Evolutionary conservation across 2,888 invertebrate species (phyloP).

Genomic region (Glaucopsyche alexis): DNA sequence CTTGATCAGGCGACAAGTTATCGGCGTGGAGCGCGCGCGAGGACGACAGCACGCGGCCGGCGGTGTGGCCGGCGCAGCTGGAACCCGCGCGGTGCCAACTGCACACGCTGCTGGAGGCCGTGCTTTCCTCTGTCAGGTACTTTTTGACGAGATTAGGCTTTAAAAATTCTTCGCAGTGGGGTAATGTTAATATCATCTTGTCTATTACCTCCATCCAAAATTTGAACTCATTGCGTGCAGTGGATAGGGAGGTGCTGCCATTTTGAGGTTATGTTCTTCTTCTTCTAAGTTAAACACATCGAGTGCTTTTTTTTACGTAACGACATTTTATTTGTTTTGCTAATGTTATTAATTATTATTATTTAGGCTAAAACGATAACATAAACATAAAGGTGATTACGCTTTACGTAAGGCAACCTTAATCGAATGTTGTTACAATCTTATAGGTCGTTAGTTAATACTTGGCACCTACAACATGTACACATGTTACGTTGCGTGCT

Average conservation of each 20-base stretch:
- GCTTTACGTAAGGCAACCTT: background rate
- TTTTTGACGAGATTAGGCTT: background rate
- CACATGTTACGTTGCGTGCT: no score
- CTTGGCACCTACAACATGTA: no score
- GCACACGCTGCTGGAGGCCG: slow-evolving; percentile 47
- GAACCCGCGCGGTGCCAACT: slow-evolving; percentile 45
- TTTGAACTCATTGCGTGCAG: no score
- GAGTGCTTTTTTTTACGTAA: no score
- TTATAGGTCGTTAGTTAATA: no score
- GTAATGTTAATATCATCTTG: no score
- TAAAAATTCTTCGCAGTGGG: no score
- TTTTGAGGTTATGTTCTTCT: background rate
- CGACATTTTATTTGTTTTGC: no score
- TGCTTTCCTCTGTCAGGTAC: slow-evolving; percentile 47
- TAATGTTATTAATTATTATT: no score
- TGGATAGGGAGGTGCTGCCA: background rate
- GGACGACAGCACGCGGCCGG: slow-evolving; percentile 41
- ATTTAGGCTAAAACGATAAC: background rate
- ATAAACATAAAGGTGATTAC: background rate
- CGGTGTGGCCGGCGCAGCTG: slow-evolving; percentile 43
- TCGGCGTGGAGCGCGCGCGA: slow-evolving; percentile 42
- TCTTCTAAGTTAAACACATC: no score
- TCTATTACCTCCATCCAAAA: background rate
- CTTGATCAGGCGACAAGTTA: slow-evolving; percentile 47
- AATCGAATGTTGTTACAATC: no score